Evolutionary conservation across 2,113 vertebrate species (phyloP).

Genomic region (Pachycephala philippinensis): DNA sequence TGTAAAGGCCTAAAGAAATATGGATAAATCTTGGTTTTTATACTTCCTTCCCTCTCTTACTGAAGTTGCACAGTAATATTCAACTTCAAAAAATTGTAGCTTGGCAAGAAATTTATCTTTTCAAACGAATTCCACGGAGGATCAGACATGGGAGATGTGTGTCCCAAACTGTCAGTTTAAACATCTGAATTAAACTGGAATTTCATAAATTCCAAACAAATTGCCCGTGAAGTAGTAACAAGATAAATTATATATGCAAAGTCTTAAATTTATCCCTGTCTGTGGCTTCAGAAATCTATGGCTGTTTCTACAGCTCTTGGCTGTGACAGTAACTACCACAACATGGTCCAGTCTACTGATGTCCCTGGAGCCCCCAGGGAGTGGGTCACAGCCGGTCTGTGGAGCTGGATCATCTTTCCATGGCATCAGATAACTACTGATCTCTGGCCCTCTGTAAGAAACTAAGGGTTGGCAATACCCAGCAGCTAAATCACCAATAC

Average conservation of each 20-base stretch:
- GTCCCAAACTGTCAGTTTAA: background rate
- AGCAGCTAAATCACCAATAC: background rate
- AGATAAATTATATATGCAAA: background rate
- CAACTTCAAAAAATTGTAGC: background rate
- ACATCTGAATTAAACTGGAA: background rate
- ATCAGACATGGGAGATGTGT: background rate
- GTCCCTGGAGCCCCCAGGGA: background rate
- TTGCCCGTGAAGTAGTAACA: background rate
- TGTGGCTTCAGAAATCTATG: background rate
- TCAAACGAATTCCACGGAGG: background rate
- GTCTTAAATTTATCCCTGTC: background rate
- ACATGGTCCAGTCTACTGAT: fast-evolving
- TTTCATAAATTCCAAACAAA: background rate
- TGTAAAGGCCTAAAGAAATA: background rate
- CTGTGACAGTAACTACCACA: background rate
- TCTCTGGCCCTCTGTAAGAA: background rate
- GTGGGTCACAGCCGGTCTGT: background rate
- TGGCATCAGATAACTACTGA: background rate
- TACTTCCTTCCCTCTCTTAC: background rate
- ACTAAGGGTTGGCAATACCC: background rate
- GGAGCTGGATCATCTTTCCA: background rate
- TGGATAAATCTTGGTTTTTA: background rate
- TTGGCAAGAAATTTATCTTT: background rate
- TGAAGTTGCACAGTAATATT: background rate
- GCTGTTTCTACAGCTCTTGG: background rate